Evolutionary conservation across 2,797 vertebrate genomes (phyloP), one percentile per base, ranked within the genome.

Genomic region (Darevskia nairensis): DNA sequence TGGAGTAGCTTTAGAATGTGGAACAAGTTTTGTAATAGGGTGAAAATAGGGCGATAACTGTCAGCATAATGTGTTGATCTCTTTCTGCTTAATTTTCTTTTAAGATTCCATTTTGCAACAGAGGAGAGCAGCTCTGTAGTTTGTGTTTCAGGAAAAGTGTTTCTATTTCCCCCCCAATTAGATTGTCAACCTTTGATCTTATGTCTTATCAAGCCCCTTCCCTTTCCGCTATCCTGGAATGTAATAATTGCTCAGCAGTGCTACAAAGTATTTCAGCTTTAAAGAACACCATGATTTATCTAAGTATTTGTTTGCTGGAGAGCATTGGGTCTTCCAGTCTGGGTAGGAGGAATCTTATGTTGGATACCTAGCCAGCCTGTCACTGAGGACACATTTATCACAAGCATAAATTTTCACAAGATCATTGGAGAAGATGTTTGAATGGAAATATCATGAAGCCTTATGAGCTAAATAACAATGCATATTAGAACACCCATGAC

Each of bases 1-100:
- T 88, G 85, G 90, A 93, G 90, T 94, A 76, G 86, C 86, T 90
- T 92, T 93, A 84, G 88, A 93, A 93, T 90, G 90, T 92, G 86
- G 88, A 91, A 92, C 89, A 91, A 93, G 89, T 68, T 95, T 93
- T 94, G 90, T 94, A 92, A 93, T 82, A 90, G 90, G 77, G 86
- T 94, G 90, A 92, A 94, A 89, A 78, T 59, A 92, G 93, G 92
- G 88, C 35, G 91, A 86, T 88, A 90, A 84, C 90, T 93, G 86
- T 86, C 89, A 94, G 89, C 74, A 83, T 89, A 93, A 93, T 89
- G 79, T n/a, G 74, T 89, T 81, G 75, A 69, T 91, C 87, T 91
- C 92, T 92, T 90, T 71, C 32, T 87, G 23, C 27, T 27, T n/a
- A 29, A 46, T 88, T 83, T 77, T 55, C 32, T 91, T 91, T 64